A percentile compares a stretch with the other conserved stretches of the same genome.
Conservation (phyloP, 1,140 invertebrate genomes). For the Aphelinus certus region DNA sequence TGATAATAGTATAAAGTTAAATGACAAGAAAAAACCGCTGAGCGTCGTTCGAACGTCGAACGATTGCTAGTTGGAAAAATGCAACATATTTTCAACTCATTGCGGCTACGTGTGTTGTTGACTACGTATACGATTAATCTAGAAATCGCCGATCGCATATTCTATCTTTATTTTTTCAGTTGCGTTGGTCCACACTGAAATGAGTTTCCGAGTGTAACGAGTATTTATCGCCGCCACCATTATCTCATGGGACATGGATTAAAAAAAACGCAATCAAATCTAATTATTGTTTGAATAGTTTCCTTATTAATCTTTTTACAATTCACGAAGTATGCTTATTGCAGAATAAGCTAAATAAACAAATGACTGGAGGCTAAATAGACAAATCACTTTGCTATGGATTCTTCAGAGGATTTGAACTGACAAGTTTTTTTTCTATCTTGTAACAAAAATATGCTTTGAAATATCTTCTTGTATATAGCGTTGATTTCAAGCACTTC, state of each 20-base stretch:
- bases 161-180: neutral
- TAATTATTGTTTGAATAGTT: too few species aligned
- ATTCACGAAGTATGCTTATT: too few species aligned
- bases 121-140: constrained; percentile 14
- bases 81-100: constrained; percentile 11
- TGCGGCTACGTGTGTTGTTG: neutral
- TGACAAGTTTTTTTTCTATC: neutral
- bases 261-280: too few species aligned
- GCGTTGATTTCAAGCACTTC: too few species aligned
- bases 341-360: too few species aligned
- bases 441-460: constrained; percentile 2
- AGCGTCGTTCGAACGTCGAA: constrained; percentile 26
- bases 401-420: neutral
- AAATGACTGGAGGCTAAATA: too few species aligned
- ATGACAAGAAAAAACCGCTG: constrained; percentile 37
- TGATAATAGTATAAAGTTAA: constrained; percentile 50
- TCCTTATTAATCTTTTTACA: too few species aligned
- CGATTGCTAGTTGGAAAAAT: constrained; percentile 18
- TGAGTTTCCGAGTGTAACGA: neutral
- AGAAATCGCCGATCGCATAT: constrained; percentile 2
- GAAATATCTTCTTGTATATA: neutral
- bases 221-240: too few species aligned
- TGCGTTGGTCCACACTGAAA: neutral
- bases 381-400: too few species aligned
- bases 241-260: too few species aligned